phyloP scores from a whole-genome alignment of 2,888 invertebrate species.

The Orchestes rusci region DNA sequence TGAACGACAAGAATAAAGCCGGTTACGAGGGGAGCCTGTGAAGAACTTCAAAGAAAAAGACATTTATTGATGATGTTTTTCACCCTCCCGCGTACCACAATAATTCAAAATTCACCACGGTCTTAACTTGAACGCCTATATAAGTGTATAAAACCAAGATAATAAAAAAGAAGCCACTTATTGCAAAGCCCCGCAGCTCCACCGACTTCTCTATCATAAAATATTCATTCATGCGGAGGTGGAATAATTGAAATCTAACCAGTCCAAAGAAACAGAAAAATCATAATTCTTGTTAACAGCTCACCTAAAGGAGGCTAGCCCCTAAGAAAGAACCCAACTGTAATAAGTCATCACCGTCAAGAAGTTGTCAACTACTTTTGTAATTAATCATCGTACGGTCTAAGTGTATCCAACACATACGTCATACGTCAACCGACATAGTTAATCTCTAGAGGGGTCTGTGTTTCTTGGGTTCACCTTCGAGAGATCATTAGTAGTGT shows the following conservation, averaged over 20 bases:
- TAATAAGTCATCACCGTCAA: constrained; percentile 42
- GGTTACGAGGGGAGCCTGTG: too few relatives aligned
- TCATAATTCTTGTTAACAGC: too few relatives aligned
- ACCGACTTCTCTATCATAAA: not conserved
- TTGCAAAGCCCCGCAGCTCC: constrained; percentile 11
- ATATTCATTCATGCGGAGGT: not conserved
- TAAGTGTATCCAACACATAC: constrained; percentile 21
- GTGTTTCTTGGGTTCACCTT: constrained; percentile 18
- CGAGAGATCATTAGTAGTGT: constrained; percentile 16
- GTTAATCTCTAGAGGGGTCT: constrained; percentile 21
- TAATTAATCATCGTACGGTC: constrained; percentile 40
- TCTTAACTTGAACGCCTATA: constrained; percentile 11
- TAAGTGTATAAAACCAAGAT: constrained; percentile 17
- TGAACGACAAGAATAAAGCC: too few relatives aligned
- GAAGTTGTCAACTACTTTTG: constrained; percentile 37
- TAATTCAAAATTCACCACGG: constrained; percentile 4
- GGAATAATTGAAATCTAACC: too few relatives aligned
- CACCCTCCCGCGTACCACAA: constrained; percentile 4
- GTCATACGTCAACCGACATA: constrained; percentile 23
- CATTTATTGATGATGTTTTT: constrained; percentile 1
- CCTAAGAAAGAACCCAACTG: too few relatives aligned
- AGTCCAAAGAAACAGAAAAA: too few relatives aligned
- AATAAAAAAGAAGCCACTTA: constrained; percentile 19
- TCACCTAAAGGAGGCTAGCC: too few relatives aligned
- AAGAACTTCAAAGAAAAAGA: too few relatives aligned